These are phyloP conservation scores for Anguilla pacifica DNA, from an alignment of 2,797 vertebrate species.

Conservation along the genomic window DNA sequence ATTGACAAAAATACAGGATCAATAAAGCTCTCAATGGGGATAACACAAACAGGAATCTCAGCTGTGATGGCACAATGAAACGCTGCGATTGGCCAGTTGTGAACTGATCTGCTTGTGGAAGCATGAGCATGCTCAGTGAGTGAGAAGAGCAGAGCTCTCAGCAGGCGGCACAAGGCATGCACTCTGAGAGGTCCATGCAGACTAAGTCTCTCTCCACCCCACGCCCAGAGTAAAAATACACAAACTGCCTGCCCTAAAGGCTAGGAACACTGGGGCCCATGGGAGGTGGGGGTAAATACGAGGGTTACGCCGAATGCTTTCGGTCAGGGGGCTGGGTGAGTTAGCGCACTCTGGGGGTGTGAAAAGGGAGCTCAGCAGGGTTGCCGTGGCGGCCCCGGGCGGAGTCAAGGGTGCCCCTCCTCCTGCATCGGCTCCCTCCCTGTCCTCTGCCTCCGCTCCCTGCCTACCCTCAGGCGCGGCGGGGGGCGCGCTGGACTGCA, in stretches of 20 bases:
- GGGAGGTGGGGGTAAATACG: conserved; percentile 33
- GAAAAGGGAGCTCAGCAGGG: conserved; percentile 75
- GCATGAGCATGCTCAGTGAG: conserved; percentile 68
- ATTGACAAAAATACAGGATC: background rate
- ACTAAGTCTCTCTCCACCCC: conserved; percentile 51
- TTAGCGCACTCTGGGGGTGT: conserved; percentile 78
- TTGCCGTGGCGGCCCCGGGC: conserved; percentile 57
- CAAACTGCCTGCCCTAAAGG: conserved; percentile 66
- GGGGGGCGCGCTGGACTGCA: conserved; percentile 84
- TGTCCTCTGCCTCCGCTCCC: conserved; percentile 79
- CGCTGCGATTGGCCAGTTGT: background rate
- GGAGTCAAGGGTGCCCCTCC: conserved; percentile 68
- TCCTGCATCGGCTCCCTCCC: conserved; percentile 79
- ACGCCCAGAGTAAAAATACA: conserved; percentile 66
- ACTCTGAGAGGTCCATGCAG: conserved; percentile 74
- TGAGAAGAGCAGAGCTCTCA: conserved; percentile 53
- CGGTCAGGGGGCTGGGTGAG: conserved; percentile 72
- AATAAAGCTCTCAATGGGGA: background rate
- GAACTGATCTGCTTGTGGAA: background rate
- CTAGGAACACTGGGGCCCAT: conserved; percentile 59
- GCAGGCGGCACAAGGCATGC: conserved; percentile 47
- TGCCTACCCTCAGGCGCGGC: conserved; percentile 97
- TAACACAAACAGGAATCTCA: background rate
- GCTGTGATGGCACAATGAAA: background rate
- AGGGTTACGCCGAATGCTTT: conserved; percentile 41